Conservation (phyloP, 2,888 invertebrate genomes). For the Augochlorella aurata region DNA sequence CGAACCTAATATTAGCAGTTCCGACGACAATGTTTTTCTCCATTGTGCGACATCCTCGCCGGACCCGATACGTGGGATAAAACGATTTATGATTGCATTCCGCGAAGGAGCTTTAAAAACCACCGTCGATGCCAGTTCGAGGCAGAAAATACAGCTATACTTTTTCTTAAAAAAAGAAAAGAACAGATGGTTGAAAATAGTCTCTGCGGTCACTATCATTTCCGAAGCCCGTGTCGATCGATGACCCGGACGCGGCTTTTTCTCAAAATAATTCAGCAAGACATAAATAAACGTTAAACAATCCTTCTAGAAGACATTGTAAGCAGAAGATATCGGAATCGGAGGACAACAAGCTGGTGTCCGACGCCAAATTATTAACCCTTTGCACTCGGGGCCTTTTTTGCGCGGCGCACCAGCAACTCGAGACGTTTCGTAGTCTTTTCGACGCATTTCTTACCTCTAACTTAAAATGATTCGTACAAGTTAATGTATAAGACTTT, state of each 20-base stretch:
- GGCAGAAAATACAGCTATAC: not conserved
- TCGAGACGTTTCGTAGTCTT: too few relatives aligned
- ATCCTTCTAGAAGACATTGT: too few relatives aligned
- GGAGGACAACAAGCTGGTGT: not conserved
- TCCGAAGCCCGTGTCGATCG: not conserved
- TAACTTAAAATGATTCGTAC: too few relatives aligned
- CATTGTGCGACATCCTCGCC: not conserved
- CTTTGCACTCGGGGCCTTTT: not conserved
- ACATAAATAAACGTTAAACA: not conserved
- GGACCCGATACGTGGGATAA: conserved; percentile 1
- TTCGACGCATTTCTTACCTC: too few relatives aligned
- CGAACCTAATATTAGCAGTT: conserved; percentile 11
- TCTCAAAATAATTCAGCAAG: not conserved
- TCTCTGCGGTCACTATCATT: not conserved
- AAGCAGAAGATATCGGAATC: too few relatives aligned
- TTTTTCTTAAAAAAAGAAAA: not conserved
- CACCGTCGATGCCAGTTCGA: not conserved
- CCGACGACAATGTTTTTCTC: not conserved
- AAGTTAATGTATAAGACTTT: too few relatives aligned
- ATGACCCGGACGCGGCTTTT: not conserved
- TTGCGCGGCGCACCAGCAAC: too few relatives aligned
- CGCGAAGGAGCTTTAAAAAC: not conserved
- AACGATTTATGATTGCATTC: conserved; percentile 22
- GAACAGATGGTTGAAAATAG: conserved; percentile 1
- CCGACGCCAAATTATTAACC: conserved; percentile 43